phyloP scores from a whole-genome alignment of 2,888 invertebrate species.

The Pherbina coryleti region DNA sequence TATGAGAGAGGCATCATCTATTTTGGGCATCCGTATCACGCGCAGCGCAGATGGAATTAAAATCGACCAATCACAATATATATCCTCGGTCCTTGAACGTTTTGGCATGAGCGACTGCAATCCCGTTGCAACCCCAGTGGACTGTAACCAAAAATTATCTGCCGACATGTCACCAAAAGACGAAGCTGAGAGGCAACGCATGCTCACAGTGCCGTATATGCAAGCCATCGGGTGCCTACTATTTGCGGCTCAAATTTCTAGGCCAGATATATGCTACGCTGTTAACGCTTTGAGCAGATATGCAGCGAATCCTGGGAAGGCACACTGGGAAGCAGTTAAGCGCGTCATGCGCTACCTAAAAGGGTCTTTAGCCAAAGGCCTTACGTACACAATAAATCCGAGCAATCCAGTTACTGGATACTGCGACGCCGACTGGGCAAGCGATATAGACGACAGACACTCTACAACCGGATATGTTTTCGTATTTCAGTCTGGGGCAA shows the following conservation, averaged over 20 bases:
- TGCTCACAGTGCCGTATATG: slow-evolving; percentile 34
- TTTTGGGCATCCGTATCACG: slow-evolving; percentile 33
- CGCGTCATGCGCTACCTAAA: no score
- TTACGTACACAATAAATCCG: slow-evolving; percentile 28
- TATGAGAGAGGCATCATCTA: slow-evolving; percentile 37
- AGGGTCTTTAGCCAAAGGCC: background rate
- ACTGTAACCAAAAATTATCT: slow-evolving; percentile 38
- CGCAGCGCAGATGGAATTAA: slow-evolving; percentile 29
- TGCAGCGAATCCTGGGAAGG: no score
- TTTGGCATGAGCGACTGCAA: slow-evolving; percentile 40
- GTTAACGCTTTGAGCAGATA: slow-evolving; percentile 41
- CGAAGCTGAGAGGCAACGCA: slow-evolving; percentile 22
- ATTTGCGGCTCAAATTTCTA: no score
- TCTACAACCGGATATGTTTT: slow-evolving; percentile 43
- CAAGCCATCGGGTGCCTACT: no score
- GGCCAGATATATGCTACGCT: slow-evolving; percentile 42
- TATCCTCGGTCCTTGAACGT: slow-evolving; percentile 36
- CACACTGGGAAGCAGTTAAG: no score
- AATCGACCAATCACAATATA: slow-evolving; percentile 42
- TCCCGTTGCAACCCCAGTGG: slow-evolving; percentile 27
- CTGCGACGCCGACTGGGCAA: slow-evolving; percentile 40
- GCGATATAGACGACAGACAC: slow-evolving; percentile 38
- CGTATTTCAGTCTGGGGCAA: slow-evolving; percentile 41
- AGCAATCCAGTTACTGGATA: slow-evolving; percentile 33
- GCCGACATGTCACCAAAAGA: slow-evolving; percentile 42